Evolutionary conservation across 2,888 invertebrate genomes (phyloP).

Genomic region (Galeruca laticollis): DNA sequence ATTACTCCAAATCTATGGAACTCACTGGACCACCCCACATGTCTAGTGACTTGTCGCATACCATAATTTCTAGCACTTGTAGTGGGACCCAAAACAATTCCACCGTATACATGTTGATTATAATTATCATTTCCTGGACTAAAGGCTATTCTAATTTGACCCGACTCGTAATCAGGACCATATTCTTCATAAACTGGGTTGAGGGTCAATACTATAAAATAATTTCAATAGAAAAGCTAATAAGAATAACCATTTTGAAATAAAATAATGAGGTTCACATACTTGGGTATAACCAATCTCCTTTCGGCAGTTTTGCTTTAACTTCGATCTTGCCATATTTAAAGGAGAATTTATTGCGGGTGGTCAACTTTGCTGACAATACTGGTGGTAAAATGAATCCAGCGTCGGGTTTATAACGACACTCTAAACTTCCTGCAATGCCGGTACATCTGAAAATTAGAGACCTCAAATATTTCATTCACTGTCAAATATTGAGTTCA

Average conservation of each 20-base stretch:
- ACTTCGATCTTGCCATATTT: conserved; percentile 78
- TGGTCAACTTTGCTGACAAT: conserved; percentile 74
- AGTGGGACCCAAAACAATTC: conserved; percentile 58
- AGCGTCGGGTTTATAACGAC: conserved; percentile 67
- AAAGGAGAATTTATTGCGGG: conserved; percentile 75
- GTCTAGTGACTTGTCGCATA: conserved; percentile 51
- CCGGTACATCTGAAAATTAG: conserved; percentile 65
- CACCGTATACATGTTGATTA: conserved; percentile 56
- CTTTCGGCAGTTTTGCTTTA: conserved; percentile 78
- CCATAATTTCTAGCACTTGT: conserved; percentile 56
- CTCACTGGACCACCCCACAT: conserved; percentile 65
- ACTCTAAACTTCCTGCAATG: conserved; percentile 60
- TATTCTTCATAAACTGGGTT: conserved; percentile 76
- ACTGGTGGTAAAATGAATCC: conserved; percentile 77
- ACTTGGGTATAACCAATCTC: conserved; percentile 86
- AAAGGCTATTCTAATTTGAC: conserved; percentile 80
- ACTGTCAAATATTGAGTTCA: too few species aligned
- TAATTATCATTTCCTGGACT: conserved; percentile 73
- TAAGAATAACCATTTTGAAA: neutral
- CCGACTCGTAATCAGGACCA: conserved; percentile 74
- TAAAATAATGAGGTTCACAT: conserved; percentile 47
- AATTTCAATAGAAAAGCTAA: neutral
- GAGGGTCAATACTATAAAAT: conserved; percentile 72
- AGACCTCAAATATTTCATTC: neutral
- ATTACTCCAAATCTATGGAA: conserved; percentile 72